Base-by-base conservation (phyloP, 2,113 vertebrate genomes). In the Pseudopipra pipra region DNA sequence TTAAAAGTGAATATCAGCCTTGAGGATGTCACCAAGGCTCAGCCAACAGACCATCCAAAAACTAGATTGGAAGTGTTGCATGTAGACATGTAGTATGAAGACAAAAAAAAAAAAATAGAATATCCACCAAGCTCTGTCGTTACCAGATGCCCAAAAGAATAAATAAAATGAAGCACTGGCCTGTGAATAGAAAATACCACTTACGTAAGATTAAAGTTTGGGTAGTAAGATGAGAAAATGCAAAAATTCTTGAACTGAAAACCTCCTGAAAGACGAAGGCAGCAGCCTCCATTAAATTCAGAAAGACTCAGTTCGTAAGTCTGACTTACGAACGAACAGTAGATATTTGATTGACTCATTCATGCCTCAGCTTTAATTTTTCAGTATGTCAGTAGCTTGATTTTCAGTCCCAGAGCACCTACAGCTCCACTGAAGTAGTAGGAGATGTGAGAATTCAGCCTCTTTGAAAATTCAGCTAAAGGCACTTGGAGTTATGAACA, bases 381-480 rank as follows among this genome's bases (percentile, higher is more conserved):
- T 54, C 85, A 94, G 58, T 90, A 39, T 94, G 80, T 61, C 89
- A 86, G 81, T 89, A 82, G 65, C 75, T 92, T 86, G 86, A 91
- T 97, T 93, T 96, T 68, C 82, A 95, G 88, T 96, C 88, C 83
- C 5, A 0, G 77, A 87, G 93, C 90, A 94, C 92, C 93, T 96
- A 92, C 67, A 95, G 97, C 84, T 96, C 74, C 80, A 94, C 78
- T 83, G 94, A 97, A 94, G 93, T 93, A 94, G 90, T 74, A 87
- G 84, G 78, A 97, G 91, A 93, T 95, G 82, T 96, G 85, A 96
- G 77, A 88, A 95, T 73, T 91, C 91, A 93, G 85, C 14, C 62
- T 68, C 94, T 97, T 97, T 97, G 93, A 96, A 97, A 95, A 94
- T 78, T 73, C 95, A 95, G 85, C 95, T 89, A 94, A 97, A 96